Conservation (phyloP, 2,888 invertebrate species). For the Napeogenes inachia region DNA sequence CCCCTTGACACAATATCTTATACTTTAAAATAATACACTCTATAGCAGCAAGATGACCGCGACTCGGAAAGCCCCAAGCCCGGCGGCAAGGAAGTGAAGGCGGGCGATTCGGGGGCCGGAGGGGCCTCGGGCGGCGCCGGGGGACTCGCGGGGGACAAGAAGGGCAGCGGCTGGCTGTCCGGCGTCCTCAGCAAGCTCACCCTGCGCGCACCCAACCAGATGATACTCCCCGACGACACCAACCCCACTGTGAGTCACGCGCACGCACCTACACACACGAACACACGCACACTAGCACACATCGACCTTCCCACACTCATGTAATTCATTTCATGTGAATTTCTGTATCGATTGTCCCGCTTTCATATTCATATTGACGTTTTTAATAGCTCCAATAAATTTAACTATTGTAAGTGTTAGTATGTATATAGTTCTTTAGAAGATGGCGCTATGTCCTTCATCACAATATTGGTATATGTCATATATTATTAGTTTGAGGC, state of each 20-base stretch:
- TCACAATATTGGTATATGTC: too few species aligned
- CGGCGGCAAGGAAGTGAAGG: constrained; percentile 25
- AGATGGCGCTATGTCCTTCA: too few species aligned
- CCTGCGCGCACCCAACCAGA: constrained; percentile 92
- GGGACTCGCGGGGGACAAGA: constrained; percentile 23
- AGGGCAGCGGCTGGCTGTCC: constrained; percentile 86
- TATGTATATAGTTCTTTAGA: too few species aligned
- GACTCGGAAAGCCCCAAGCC: constrained; percentile 79
- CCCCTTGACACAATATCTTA: too few species aligned
- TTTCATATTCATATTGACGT: too few species aligned
- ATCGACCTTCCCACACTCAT: constrained; percentile 48
- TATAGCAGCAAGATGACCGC: constrained; percentile 69
- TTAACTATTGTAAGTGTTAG: too few species aligned
- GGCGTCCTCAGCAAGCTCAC: constrained; percentile 90
- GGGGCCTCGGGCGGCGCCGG: constrained; percentile 29
- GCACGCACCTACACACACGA: constrained; percentile 7
- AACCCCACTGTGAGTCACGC: constrained; percentile 86
- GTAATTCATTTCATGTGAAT: constrained; percentile 12
- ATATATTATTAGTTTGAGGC: too few species aligned
- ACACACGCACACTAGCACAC: constrained; percentile 10
- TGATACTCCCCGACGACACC: constrained; percentile 96
- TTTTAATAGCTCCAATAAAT: too few species aligned
- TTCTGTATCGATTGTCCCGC: not conserved
- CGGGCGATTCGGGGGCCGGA: constrained; percentile 29
- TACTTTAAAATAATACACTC: too few species aligned